Base-by-base conservation (phyloP, 1,140 invertebrate species). In the Drosophila auraria region DNA sequence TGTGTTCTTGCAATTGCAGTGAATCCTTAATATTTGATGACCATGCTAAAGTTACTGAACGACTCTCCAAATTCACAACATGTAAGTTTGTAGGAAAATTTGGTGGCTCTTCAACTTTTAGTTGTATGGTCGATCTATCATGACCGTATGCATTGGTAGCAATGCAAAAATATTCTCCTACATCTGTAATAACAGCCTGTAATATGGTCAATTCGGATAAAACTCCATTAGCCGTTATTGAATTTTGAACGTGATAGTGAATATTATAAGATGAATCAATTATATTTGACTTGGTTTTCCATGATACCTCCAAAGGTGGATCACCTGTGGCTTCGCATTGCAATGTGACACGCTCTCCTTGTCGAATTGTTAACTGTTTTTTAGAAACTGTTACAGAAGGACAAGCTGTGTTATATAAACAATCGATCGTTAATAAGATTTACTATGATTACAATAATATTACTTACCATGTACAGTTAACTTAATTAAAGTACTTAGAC, bases 301-400 rank as follows among this genome's bases (percentile, higher is more conserved):
- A 98, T 23, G 95, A 95, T 61, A 98, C 95, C 76, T 96, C 96
- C 62, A 98, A 94, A 3, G 97, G 97, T 83, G 95, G 95, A 93
- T 98, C 97, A 5, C 98, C 98, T 80, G 96, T 95, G 2, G 97
- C 97, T 50, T 96, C 95, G 87, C 97, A 98, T 33, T 95, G 93
- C 23, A 98, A 92, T 2, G 94, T 94, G 1, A 95, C 94, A 2
- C 94, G 94, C 63, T 96, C 95, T n/a, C 96, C 94, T 54, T 95
- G 87, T 70, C 96, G 94, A 64, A 95, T 95, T 0, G 95, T 95
- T 77, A 96, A 92, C 78, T 95, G 94, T 78, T 94, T 94, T 60
- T 81, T 89, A 3, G 51, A 50, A 12, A 92, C 78, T 2, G 72
- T 91, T 9, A 93, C 89, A 11, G 83, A 80, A 1, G 92, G 92